Evolutionary conservation across 1,140 invertebrate species (phyloP), one percentile per base, ranked within the genome.

Genomic region (Drosophila sechellia): DNA sequence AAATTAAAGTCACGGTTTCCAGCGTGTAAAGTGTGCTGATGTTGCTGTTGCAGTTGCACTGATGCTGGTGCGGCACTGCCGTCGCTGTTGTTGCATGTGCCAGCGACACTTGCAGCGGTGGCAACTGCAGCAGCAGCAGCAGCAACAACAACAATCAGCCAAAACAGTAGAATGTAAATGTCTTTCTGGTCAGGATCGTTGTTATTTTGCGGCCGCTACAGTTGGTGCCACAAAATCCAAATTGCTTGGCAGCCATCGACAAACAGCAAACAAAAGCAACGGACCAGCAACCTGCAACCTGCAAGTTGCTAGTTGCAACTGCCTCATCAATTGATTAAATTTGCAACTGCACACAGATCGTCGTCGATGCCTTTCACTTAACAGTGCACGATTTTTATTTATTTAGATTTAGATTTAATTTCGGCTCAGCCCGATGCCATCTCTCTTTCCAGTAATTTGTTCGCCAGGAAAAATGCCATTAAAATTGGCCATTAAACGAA

Each of bases 261-360:
- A 79, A 71, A 70, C 78, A 76, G 59, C 81, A 87, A 68, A 80
- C 76, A 85, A 87, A 71, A 73, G 79, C 84, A 87, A 89, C 66
- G 66, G 73, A 60, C 66, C 49, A 69, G 72, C 81, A 81, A 73
- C 78, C 54, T 84, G 79, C 70, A 78, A 74, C 64, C 61, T 75
- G 74, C 74, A 50, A 74, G 25, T 45, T 48, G 69, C 79, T 64
- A 58, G 27, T 61, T 69, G 79, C 79, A 68, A 65, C 77, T 79
- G 84, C 83, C 83, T 87, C 84, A 87, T 87, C 84, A 87, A 87
- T 87, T 87, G 84, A 87, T 87, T 87, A 87, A 89, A 87, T 87
- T 87, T 87, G 84, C 84, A 68, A 77, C 77, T 65, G 79, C 78
- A 63, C 50, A 70, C 76, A 79, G 83, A 89, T 87, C 84, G 72